These are phyloP conservation scores for Philereme transversata DNA, from an alignment of 2,888 invertebrate genomes.

Conservation along the genomic window DNA sequence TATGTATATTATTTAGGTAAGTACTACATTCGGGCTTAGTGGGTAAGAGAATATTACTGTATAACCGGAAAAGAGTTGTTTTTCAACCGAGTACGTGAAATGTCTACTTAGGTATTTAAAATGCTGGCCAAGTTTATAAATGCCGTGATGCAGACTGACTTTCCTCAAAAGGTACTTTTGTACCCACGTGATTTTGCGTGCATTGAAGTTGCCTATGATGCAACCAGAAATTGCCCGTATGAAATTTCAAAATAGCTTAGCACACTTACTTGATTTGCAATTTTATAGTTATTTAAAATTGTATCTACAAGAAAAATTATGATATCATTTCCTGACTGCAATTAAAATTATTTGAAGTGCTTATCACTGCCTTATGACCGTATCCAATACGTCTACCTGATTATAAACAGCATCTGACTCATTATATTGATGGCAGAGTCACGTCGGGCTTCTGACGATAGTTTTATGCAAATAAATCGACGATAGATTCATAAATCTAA, in stretches of 20 bases:
- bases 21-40: no score
- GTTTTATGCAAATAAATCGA: no score
- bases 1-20: no score
- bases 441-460: slow-evolving; percentile 15
- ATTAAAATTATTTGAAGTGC: slow-evolving; percentile 16
- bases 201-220: slow-evolving; percentile 3
- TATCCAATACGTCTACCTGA: slow-evolving; percentile 66
- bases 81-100: no score
- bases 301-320: background rate
- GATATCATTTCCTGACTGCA: slow-evolving; percentile 13
- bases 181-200: slow-evolving; percentile 9
- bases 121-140: background rate
- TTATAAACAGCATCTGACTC: slow-evolving; percentile 51
- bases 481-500: no score
- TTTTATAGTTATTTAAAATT: background rate
- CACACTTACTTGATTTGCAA: background rate
- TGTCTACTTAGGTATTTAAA: background rate
- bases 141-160: slow-evolving; percentile 1
- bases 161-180: slow-evolving; percentile 1
- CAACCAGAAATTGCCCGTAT: background rate
- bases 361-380: slow-evolving; percentile 60
- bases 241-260: background rate
- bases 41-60: no score
- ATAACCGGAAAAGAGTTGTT: no score
- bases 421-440: slow-evolving; percentile 39